Percentiles rank a stretch among this genome's conserved stretches.
Conservation (phyloP, 2,113 vertebrate species). For the Crotophaga sulcirostris region DNA sequence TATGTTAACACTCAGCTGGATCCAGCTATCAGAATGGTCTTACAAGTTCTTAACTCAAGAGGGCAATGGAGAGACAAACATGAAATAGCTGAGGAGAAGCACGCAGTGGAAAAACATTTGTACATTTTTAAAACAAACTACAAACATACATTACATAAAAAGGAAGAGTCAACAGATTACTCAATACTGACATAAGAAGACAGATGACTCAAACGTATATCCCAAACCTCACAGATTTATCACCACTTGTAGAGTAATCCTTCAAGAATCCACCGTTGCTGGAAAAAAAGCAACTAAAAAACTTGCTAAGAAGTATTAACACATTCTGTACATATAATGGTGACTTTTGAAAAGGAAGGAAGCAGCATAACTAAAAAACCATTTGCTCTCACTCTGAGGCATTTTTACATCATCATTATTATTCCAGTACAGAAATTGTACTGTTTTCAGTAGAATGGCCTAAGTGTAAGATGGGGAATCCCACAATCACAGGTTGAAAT, state of each 20-base stretch:
- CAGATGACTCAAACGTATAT: not conserved
- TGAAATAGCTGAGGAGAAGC: conserved; percentile 13
- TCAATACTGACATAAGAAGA: not conserved
- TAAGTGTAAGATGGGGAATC: not conserved
- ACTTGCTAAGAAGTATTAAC: not conserved
- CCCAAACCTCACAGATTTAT: not conserved
- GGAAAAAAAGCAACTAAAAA: not conserved
- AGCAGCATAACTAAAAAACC: not conserved
- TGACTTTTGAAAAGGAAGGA: not conserved
- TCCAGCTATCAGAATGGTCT: not conserved
- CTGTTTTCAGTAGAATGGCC: not conserved
- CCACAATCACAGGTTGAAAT: not conserved
- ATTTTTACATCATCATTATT: not conserved
- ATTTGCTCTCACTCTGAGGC: not conserved
- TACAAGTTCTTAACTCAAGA: conserved; percentile 69
- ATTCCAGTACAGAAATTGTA: not conserved
- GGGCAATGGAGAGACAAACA: conserved; percentile 71
- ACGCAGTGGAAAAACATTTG: conserved; percentile 39
- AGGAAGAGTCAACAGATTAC: conserved; percentile 44
- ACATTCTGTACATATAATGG: not conserved
- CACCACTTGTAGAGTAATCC: not conserved
- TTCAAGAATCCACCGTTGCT: not conserved
- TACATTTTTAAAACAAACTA: conserved; percentile 69
- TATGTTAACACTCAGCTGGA: not conserved
- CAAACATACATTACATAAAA: conserved; percentile 72